Evolutionary conservation across 2,113 vertebrate species (phyloP).

Genomic region (Mormyrus lacerda): DNA sequence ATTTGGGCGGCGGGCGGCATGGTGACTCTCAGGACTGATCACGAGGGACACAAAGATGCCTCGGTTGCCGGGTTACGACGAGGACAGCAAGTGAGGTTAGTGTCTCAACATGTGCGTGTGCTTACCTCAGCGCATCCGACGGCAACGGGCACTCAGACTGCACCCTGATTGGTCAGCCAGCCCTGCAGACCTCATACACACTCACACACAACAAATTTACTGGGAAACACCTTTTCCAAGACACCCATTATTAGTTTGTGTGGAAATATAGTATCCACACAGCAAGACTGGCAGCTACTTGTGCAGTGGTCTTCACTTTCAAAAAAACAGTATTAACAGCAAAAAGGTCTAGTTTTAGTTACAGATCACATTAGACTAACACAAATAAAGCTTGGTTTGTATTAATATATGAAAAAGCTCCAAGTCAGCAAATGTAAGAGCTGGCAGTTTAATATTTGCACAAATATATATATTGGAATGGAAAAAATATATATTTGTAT

Average conservation of each 20-base stretch:
- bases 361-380: background rate
- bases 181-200: background rate
- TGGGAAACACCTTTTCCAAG: background rate
- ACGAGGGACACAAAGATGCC: background rate
- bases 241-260: background rate
- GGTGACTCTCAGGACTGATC: background rate
- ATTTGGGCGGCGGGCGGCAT: background rate
- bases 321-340: background rate
- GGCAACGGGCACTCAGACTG: background rate
- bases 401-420: background rate
- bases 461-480: constrained; percentile 5
- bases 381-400: background rate
- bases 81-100: background rate
- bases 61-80: background rate
- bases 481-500: constrained; percentile 9
- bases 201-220: background rate
- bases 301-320: background rate
- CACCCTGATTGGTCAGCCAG: background rate
- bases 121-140: background rate
- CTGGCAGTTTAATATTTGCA: constrained; percentile 1
- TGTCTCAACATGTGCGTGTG: background rate
- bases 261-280: background rate
- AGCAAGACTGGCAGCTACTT: background rate
- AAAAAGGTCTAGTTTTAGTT: background rate
- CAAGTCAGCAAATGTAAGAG: background rate